Conservation (phyloP, 2,797 vertebrate genomes). For the Sphenopsis melanotis region DNA sequence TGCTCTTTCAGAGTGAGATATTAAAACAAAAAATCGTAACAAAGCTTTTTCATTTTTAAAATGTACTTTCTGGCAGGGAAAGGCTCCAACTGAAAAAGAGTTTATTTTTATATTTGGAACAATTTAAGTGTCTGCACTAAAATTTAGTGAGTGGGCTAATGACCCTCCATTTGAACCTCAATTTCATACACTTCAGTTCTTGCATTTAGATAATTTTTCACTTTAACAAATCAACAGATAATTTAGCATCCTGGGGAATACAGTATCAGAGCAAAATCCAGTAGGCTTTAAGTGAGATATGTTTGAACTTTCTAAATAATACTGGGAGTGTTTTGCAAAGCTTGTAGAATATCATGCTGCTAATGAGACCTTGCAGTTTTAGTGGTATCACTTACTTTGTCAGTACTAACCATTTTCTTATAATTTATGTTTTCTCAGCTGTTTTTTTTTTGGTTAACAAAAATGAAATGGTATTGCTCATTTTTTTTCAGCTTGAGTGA, state of each 20-base stretch:
- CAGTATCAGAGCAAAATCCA: background rate
- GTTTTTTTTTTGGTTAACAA: background rate
- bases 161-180: background rate
- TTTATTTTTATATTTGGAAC: background rate
- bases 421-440: background rate
- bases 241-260: background rate
- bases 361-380: background rate
- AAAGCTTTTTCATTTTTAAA: background rate
- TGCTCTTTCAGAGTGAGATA: background rate
- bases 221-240: slow-evolving; percentile 37
- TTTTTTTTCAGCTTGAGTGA: background rate
- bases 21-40: background rate
- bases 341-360: background rate
- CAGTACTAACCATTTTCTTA: background rate
- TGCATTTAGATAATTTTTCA: slow-evolving; percentile 24
- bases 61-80: background rate
- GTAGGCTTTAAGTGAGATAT: background rate
- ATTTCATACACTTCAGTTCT: slow-evolving; percentile 10
- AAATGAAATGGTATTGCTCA: background rate
- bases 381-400: background rate
- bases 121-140: background rate
- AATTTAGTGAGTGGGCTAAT: slow-evolving; percentile 29
- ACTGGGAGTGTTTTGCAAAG: background rate
- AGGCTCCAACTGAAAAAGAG: background rate
- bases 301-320: background rate